Conservation (phyloP, 53 echinoderm and acorn worm genomes). For the Luidia sarsii region DNA sequence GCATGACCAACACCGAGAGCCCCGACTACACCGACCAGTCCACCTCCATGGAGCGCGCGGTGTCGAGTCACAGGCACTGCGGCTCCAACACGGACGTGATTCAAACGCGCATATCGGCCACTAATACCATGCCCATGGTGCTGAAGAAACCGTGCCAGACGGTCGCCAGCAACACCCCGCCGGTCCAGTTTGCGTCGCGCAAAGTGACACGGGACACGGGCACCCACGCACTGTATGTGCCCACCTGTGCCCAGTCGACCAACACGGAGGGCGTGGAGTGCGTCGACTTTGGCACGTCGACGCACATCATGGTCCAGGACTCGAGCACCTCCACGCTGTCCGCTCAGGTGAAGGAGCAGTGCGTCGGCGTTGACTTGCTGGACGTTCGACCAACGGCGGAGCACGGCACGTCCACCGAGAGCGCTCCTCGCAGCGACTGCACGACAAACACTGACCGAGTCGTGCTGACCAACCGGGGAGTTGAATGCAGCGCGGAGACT, state of each 20-base stretch:
- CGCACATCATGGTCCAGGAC: conserved; percentile 54
- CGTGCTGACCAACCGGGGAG: conserved; percentile 4
- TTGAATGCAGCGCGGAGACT: conserved; percentile 25
- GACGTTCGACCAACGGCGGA: conserved; percentile 15
- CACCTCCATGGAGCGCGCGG: conserved; percentile 47
- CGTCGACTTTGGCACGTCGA: conserved; percentile 54
- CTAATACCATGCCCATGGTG: conserved; percentile 76
- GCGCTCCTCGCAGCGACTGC: conserved; percentile 22
- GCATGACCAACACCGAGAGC: conserved; percentile 39
- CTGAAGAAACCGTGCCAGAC: conserved; percentile 47
- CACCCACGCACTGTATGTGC: conserved; percentile 48
- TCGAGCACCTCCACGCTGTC: conserved; percentile 31
- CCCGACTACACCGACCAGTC: conserved; percentile 35
- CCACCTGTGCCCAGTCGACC: conserved; percentile 55
- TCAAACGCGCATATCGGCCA: conserved; percentile 78
- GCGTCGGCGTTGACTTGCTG: conserved; percentile 40
- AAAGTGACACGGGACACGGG: conserved; percentile 49
- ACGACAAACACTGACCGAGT: conserved; percentile 52
- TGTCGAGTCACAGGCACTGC: conserved; percentile 16
- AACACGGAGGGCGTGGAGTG: conserved; percentile 59
- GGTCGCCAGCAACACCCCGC: conserved; percentile 35
- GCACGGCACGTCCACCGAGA: conserved; percentile 26
- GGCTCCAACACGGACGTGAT: conserved; percentile 79
- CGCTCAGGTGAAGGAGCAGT: conserved; percentile 51
- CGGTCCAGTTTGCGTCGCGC: conserved; percentile 22